phyloP scores from a whole-genome alignment of 2,113 vertebrate genomes.

The Polypterus bichir region DNA sequence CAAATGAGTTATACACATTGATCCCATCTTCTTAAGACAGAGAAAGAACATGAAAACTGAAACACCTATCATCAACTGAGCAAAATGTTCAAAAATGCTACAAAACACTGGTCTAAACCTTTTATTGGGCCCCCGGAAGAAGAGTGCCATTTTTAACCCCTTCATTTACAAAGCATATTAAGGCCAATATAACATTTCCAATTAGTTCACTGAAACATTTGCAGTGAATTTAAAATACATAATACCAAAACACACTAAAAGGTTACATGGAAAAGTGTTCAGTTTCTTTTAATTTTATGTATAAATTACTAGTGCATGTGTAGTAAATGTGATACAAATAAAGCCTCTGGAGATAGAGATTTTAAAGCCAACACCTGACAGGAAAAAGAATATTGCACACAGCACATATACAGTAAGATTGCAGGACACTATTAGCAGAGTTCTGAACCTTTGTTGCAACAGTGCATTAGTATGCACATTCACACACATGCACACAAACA shows the following conservation, averaged over 20 bases:
- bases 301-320: no score
- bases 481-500: background rate
- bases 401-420: background rate
- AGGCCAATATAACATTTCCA: background rate
- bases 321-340: background rate
- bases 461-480: background rate
- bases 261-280: background rate
- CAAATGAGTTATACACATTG: no score
- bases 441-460: slow-evolving; percentile 2
- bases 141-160: no score
- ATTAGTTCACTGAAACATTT: background rate
- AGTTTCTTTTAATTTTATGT: no score
- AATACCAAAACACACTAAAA: background rate
- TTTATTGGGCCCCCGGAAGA: no score
- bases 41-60: no score
- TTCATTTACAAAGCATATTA: no score
- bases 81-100: no score
- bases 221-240: slow-evolving; percentile 2
- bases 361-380: background rate
- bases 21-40: no score
- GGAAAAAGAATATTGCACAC: slow-evolving; percentile 9
- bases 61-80: no score
- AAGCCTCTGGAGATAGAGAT: background rate
- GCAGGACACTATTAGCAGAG: background rate
- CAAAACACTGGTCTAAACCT: no score